A percentile compares a stretch with the other conserved stretches of the same genome.
Evolutionary conservation across 92 coral and sea anemone genomes (phyloP).

Genomic region (Porites divaricata): DNA sequence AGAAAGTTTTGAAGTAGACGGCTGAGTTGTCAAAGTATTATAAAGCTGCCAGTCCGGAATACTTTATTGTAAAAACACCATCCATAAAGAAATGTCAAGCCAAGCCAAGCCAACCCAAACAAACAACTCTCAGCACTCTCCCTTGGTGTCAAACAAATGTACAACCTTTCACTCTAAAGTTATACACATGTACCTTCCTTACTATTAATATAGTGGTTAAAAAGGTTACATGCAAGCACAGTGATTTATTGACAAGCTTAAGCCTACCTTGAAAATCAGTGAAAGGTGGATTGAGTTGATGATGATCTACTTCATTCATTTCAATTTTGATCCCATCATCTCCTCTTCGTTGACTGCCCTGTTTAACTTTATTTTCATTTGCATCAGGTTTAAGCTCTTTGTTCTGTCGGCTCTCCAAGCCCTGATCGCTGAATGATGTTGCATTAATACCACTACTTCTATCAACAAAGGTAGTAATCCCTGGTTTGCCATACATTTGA

Average conservation of each 20-base stretch:
- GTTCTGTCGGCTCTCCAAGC: conserved; percentile 49
- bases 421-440: conserved; percentile 51
- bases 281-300: conserved; percentile 78
- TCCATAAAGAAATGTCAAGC: too few species aligned
- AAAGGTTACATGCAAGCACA: too few species aligned
- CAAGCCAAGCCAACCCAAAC: too few species aligned
- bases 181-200: too few species aligned
- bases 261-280: conserved; percentile 89
- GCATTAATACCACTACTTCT: conserved; percentile 40
- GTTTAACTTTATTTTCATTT: conserved; percentile 43
- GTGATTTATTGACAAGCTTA: neutral
- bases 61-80: too few species aligned
- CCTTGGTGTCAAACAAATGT: too few species aligned
- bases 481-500: conserved; percentile 81
- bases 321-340: conserved; percentile 47
- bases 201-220: neutral
- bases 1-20: too few species aligned
- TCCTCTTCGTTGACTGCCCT: conserved; percentile 21
- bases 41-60: too few species aligned
- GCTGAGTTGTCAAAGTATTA: too few species aligned
- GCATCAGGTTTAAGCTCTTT: conserved; percentile 45
- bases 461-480: conserved; percentile 80
- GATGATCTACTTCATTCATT: conserved; percentile 66
- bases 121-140: too few species aligned
- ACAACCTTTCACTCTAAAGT: too few species aligned